Evolutionary conservation across 2,113 vertebrate genomes (phyloP), one percentile per base, ranked within the genome.

Genomic region (Phyllopteryx taeniolatus): DNA sequence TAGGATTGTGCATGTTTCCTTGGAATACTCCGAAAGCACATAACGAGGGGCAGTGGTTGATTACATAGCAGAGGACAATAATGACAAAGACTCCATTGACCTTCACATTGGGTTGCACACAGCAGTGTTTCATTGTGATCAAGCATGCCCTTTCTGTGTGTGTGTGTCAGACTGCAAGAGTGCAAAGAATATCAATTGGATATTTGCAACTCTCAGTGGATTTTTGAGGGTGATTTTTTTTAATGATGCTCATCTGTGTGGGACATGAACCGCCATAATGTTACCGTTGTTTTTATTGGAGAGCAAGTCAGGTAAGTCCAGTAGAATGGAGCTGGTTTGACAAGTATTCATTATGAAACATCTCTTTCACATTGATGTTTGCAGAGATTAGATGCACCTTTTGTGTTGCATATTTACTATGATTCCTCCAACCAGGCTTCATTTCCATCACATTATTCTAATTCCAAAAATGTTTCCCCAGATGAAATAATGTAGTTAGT

Each of bases 141-240:
- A 81, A 79, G 76, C 76, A 79, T 84, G 81, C 74, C 79, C 74
- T 84, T 71, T 74, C 62, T 64, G 43, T 66, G 63, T 12, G 42
- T 44, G 66, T 79, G 78, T 80, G 70, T 63, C 74, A 60, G 67
- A 67, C 81, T 76, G 80, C 64, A 57, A 20, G 69, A 83, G 71
- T 82, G 85, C 77, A 81, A 65, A 83, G 85, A 85, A 91, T 88
- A 84, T 71, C 80, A 90, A 91, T 81, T 82, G 80, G 64, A 80
- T 71, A 89, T 88, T 90, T 91, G 88, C 86, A 85, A 86, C 68
- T 62, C 82, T 84, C 79, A 51, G 67, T 81, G 81, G 83, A 82
- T 71, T 87, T 83, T 31, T 59, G 31, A 22, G 22, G 9, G 3
- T 0, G 1, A 2, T 59, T 59, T 33, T 59, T 57, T 67, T 62